Conservation (phyloP, 2,888 invertebrate genomes). For the Diaphora mendica region DNA sequence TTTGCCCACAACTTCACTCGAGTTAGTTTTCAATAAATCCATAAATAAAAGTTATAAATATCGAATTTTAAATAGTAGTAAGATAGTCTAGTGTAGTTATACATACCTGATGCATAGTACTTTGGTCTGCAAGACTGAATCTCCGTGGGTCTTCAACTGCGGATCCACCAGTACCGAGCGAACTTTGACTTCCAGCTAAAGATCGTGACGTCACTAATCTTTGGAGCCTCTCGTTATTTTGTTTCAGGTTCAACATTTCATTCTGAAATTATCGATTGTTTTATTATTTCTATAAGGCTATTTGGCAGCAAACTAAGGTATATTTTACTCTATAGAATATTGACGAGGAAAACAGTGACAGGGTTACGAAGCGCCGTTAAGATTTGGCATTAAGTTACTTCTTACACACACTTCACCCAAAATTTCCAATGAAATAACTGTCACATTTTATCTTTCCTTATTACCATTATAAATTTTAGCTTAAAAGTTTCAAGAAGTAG, state of each 20-base stretch:
- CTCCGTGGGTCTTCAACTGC: conserved; percentile 85
- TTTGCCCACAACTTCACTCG: background rate
- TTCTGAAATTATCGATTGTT: conserved; percentile 83
- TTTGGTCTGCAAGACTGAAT: conserved; percentile 87
- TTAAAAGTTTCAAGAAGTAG: background rate
- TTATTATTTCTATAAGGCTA: background rate
- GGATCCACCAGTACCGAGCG: conserved; percentile 83
- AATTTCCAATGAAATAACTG: background rate
- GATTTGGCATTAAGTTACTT: background rate
- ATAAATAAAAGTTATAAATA: too few species aligned
- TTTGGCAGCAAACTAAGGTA: too few species aligned
- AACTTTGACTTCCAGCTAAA: conserved; percentile 87
- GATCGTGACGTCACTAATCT: conserved; percentile 91
- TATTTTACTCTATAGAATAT: background rate
- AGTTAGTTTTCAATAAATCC: background rate
- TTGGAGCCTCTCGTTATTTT: conserved; percentile 98
- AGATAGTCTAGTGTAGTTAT: background rate
- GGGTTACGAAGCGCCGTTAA: background rate
- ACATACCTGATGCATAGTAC: conserved; percentile 80
- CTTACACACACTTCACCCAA: background rate
- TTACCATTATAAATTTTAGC: background rate
- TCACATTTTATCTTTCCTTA: background rate
- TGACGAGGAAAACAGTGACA: background rate
- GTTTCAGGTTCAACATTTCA: conserved; percentile 98
- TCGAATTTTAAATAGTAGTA: background rate